Percentiles rank a stretch among this genome's conserved stretches.
These are phyloP conservation scores for Pilophorus perplexus DNA, from an alignment of 2,888 invertebrate species.

Conservation along the genomic window DNA sequence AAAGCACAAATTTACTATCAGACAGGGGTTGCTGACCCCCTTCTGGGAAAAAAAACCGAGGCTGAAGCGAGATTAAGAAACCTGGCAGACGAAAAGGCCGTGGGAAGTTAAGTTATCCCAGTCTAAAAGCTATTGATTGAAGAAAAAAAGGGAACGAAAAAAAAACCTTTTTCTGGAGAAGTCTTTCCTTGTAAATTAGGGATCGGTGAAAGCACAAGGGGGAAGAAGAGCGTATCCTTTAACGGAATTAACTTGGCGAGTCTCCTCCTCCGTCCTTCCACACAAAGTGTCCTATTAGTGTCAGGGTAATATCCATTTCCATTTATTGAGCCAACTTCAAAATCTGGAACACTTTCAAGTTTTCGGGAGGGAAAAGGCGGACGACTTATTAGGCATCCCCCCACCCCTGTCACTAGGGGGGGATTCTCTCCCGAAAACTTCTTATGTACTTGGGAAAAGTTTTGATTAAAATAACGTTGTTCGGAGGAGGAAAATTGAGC, in stretches of 20 bases:
- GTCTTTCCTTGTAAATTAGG: constrained; percentile 17
- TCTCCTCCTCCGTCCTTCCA: neutral
- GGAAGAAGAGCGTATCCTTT: constrained; percentile 13
- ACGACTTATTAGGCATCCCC: constrained; percentile 10
- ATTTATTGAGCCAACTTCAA: constrained; percentile 23
- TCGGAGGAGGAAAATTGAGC: neutral
- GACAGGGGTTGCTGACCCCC: too few species aligned
- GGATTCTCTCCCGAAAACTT: neutral
- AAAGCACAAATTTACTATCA: too few species aligned
- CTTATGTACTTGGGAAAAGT: constrained; percentile 12
- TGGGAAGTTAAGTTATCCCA: constrained; percentile 2
- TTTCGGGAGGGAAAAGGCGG: neutral
- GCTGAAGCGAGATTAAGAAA: too few species aligned
- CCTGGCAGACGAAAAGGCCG: neutral
- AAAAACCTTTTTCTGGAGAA: neutral
- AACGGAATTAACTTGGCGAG: constrained; percentile 27
- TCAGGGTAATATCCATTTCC: constrained; percentile 23
- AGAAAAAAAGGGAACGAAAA: neutral
- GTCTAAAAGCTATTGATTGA: constrained; percentile 8
- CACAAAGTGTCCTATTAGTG: constrained; percentile 11
- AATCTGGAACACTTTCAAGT: constrained; percentile 30
- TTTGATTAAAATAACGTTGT: constrained; percentile 15
- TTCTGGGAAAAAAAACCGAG: too few species aligned
- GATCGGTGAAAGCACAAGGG: neutral
- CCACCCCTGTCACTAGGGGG: neutral